Conservation (phyloP, 1,140 invertebrate species). For the Batillaria attramentaria region DNA sequence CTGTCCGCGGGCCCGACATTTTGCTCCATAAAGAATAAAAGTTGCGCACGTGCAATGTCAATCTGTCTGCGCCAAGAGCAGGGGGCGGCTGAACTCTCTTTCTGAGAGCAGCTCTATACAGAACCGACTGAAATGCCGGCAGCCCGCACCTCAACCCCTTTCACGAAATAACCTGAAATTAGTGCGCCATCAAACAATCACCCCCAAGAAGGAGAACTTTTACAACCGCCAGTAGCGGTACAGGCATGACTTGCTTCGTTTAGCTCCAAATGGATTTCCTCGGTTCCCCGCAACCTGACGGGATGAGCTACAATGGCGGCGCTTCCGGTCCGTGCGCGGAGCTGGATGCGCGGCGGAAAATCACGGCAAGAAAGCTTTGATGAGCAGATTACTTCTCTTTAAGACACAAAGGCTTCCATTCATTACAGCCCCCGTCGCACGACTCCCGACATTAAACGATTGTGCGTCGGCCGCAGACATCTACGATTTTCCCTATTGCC, state of each 20-base stretch:
- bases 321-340: conserved; percentile 29
- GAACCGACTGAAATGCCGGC: conserved; percentile 4
- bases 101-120: too few species aligned
- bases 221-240: not conserved
- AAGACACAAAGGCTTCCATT: conserved; percentile 31
- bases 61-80: too few species aligned
- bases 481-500: conserved; percentile 13
- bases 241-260: conserved; percentile 23
- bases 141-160: conserved; percentile 1
- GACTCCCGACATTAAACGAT: conserved; percentile 14
- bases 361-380: conserved; percentile 28
- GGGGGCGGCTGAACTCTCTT: too few species aligned
- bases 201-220: not conserved
- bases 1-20: too few species aligned
- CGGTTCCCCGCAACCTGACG: conserved; percentile 29
- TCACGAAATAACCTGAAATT: conserved; percentile 16
- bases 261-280: conserved; percentile 37
- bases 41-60: too few species aligned
- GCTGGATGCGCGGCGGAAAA: conserved; percentile 31
- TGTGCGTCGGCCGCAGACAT: not conserved
- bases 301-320: conserved; percentile 21
- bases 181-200: conserved; percentile 15
- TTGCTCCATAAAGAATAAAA: too few species aligned
- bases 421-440: conserved; percentile 17
- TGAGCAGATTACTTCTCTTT: conserved; percentile 33